A percentile compares a stretch with the other conserved stretches of the same genome.
Conservation (phyloP, 2,888 invertebrate genomes). For the Megaustenia siamemsis region DNA sequence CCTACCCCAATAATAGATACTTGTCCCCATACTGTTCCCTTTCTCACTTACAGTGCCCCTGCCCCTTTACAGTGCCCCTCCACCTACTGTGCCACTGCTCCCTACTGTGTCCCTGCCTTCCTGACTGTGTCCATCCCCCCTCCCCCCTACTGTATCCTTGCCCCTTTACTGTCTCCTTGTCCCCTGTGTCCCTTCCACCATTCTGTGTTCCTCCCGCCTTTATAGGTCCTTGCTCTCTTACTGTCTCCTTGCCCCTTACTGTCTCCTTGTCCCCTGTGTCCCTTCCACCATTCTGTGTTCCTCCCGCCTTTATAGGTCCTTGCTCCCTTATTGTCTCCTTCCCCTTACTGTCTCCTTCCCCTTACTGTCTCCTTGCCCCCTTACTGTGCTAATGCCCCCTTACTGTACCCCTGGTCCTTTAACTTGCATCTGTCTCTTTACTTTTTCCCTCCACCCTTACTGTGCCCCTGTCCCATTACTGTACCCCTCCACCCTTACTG, state of each 20-base stretch:
- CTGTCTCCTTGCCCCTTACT: not conserved
- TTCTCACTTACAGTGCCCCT: no score
- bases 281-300: not conserved
- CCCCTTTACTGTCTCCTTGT: not conserved
- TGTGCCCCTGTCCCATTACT: no score
- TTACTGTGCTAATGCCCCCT: not conserved
- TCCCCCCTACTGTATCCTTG: not conserved
- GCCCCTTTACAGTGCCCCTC: no score
- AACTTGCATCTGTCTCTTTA: not conserved
- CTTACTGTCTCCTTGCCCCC: not conserved
- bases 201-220: not conserved
- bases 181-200: not conserved
- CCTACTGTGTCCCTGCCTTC: not conserved
- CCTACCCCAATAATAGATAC: no score
- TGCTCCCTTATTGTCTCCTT: not conserved
- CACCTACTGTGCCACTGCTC: no score
- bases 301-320: no score
- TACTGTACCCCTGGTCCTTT: not conserved
- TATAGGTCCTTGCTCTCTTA: not conserved
- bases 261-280: not conserved
- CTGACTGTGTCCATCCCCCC: not conserved
- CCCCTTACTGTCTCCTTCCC: not conserved
- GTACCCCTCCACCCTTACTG: no score
- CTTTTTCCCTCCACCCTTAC: not conserved
- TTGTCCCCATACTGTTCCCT: no score